Percentiles rank a stretch among this genome's conserved stretches.
Conservation (phyloP, 2,797 vertebrate species). For the Hydrolagus colliei region DNA sequence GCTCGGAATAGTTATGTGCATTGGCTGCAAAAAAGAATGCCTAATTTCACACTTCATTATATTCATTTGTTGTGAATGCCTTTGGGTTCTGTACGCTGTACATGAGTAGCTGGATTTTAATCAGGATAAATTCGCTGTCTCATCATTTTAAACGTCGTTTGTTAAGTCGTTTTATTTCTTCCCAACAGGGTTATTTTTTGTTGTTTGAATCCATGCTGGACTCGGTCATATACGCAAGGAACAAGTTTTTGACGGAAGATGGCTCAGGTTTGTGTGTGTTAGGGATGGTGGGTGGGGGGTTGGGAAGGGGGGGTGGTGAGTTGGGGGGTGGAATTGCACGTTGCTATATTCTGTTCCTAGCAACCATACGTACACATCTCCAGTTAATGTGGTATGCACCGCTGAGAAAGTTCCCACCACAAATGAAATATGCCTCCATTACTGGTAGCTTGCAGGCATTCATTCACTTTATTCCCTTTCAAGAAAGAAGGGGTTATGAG, state of each 20-base stretch:
- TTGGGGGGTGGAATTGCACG: not conserved
- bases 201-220: conserved; percentile 97
- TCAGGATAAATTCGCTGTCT: not conserved
- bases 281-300: too few relatives aligned
- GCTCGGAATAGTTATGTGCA: too few relatives aligned
- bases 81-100: not conserved
- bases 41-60: not conserved
- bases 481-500: conserved; percentile 37
- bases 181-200: conserved; percentile 84
- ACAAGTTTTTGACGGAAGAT: conserved; percentile 73
- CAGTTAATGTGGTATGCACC: conserved; percentile 47
- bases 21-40: too few relatives aligned
- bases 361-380: conserved; percentile 31
- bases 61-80: not conserved
- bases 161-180: conserved; percentile 12
- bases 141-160: not conserved
- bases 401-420: conserved; percentile 48
- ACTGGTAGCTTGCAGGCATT: conserved; percentile 48
- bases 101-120: not conserved
- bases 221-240: conserved; percentile 84
- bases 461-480: conserved; percentile 43
- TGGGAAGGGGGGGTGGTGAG: not conserved
- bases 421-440: conserved; percentile 56
- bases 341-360: conserved; percentile 30
- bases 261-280: conserved; percentile 71